Evolutionary conservation across 2,797 vertebrate species (phyloP), one percentile per base, ranked within the genome.

Genomic region (Tragopan temminckii): DNA sequence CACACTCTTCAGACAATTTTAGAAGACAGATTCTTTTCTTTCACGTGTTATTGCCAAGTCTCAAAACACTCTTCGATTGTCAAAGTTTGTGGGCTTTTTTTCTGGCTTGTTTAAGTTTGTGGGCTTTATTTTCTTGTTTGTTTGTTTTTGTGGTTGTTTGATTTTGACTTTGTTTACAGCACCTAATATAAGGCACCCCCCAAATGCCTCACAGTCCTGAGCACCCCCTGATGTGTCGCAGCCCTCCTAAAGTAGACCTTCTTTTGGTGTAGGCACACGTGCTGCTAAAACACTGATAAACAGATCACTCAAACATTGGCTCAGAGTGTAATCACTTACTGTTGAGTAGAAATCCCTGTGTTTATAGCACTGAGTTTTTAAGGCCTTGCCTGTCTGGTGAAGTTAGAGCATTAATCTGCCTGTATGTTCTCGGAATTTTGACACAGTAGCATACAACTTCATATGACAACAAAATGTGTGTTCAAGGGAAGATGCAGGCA

Each of bases 171-270:
- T 36, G 16, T 19, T 50, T 20, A 50, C 66, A 21, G 19, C 33
- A 35, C 27, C 18, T 69, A 31, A 50, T 18, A 21, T 38, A 29
- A 68, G 25, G 19, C 35, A 21, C 33, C 11, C 46, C 17, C 13
- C 38, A 29, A 29, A 36, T 29, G 35, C 13, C 25, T 50, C 36
- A 20, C 11, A 64, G 66, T 61, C 11, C 20, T 50, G 35, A 58
- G 9, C n/a, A 48, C 15, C 8, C 9, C 5, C 8, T 21, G 1
- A 35, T 0, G 13, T 69, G 23, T 5, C 46, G 10, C 10, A 31
- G 2, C 11, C 11, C 66, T 85, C 36, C 17, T 71, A 15, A 33
- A 7, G 16, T 19, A 33, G 31, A 5, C 36, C 35, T 43, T 4
- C 3, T 29, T 63, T 77, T 6, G 40, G 13, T 1, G 3, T 13